Evolutionary conservation across 2,888 invertebrate species (phyloP).

Genomic region (Dynastes maya): DNA sequence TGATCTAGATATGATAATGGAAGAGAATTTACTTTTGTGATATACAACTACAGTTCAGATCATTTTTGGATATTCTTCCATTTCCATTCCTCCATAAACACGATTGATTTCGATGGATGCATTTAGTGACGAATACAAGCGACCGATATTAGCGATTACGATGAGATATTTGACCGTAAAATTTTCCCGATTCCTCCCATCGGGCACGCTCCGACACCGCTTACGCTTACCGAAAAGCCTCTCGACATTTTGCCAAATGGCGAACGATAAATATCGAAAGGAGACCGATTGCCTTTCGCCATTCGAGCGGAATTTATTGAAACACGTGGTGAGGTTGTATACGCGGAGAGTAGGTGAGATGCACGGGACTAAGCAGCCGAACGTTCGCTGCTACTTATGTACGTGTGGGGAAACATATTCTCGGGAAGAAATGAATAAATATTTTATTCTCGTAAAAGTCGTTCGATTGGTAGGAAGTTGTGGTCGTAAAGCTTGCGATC

Average conservation of each 20-base stretch:
- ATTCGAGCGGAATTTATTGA: constrained; percentile 14
- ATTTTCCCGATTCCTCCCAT: no score
- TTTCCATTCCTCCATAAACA: no score
- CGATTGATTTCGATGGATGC: no score
- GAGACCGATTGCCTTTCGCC: constrained; percentile 13
- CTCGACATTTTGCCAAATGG: constrained; percentile 1
- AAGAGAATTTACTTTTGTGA: no score
- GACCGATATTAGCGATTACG: no score
- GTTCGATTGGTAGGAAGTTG: neutral
- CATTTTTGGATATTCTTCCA: no score
- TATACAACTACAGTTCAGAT: no score
- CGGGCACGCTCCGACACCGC: no score
- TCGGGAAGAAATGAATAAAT: neutral
- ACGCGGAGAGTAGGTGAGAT: neutral
- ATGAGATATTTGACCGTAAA: no score
- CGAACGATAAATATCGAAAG: neutral
- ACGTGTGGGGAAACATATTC: neutral
- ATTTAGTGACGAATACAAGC: no score
- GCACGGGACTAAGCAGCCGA: neutral
- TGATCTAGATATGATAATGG: no score
- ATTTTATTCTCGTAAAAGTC: constrained; percentile 1
- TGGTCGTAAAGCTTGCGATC: constrained; percentile 3
- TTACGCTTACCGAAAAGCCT: no score
- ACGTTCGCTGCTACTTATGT: neutral
- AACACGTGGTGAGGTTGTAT: neutral